phyloP scores from a whole-genome alignment of 2,113 vertebrate genomes.

The Odocoileus hemionus region DNA sequence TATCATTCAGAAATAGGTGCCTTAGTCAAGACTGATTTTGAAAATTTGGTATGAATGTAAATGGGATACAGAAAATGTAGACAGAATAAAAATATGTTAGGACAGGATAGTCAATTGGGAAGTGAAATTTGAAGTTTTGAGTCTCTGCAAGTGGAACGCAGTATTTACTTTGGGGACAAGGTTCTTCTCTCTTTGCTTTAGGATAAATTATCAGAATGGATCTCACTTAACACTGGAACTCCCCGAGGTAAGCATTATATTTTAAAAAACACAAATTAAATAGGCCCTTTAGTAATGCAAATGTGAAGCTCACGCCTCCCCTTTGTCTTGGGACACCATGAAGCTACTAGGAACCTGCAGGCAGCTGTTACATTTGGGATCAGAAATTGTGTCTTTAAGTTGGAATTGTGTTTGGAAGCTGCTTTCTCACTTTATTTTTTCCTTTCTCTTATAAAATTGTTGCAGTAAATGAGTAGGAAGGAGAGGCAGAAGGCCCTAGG shows the following conservation, averaged over 20 bases:
- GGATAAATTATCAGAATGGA: not conserved
- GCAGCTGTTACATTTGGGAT: not conserved
- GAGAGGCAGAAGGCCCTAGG: not conserved
- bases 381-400: not conserved
- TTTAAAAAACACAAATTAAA: not conserved
- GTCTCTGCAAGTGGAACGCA: not conserved
- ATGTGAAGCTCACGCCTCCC: not conserved
- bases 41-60: not conserved
- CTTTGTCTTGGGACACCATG: not conserved
- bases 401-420: not conserved
- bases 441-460: not conserved
- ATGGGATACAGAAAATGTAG: not conserved
- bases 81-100: not conserved
- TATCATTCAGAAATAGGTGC: not conserved
- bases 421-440: not conserved
- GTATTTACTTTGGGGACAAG: not conserved
- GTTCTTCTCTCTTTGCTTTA: not conserved
- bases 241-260: not conserved
- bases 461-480: not conserved
- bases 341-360: not conserved
- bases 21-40: not conserved
- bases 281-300: not conserved
- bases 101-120: not conserved
- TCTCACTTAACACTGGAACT: not conserved
- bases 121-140: slow-evolving; percentile 1